Evolutionary conservation across 1,140 invertebrate species (phyloP).

Genomic region (Drosophila sulfurigaster): DNA sequence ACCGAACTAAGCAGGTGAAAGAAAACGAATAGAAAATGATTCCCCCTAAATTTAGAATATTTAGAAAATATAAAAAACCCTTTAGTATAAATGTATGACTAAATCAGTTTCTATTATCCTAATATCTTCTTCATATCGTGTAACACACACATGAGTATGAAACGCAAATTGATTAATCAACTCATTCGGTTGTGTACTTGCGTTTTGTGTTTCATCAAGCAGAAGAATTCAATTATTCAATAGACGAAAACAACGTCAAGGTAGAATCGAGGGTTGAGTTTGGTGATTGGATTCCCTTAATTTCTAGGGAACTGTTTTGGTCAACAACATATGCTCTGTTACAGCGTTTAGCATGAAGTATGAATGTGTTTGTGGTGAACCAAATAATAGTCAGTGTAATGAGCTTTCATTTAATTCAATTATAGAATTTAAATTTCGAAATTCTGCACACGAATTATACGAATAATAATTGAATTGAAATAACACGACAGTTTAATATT

Average conservation of each 20-base stretch:
- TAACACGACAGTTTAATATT: neutral
- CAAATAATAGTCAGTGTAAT: neutral
- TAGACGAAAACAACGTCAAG: slow-evolving; percentile 62
- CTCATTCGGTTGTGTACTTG: slow-evolving; percentile 68
- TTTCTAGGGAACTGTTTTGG: slow-evolving; percentile 18
- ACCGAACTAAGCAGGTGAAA: neutral
- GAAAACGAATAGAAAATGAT: neutral
- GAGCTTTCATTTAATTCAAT: neutral
- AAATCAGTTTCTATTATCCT: slow-evolving; percentile 1
- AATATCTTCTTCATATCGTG: neutral
- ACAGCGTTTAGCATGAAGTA: neutral
- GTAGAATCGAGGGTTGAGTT: slow-evolving; percentile 19
- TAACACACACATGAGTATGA: slow-evolving; percentile 12
- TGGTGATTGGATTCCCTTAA: neutral
- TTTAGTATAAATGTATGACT: neutral
- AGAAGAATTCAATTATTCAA: slow-evolving; percentile 78
- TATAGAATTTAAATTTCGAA: neutral
- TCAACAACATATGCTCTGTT: neutral
- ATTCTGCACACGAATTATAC: neutral
- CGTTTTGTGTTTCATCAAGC: slow-evolving; percentile 73
- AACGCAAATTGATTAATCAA: slow-evolving; percentile 72
- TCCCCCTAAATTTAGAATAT: neutral
- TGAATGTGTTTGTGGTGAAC: neutral
- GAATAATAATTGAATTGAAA: neutral
- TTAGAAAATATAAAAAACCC: too few species aligned